A percentile compares a stretch with the other conserved stretches of the same genome.
phyloP scores from a whole-genome alignment of 2,888 invertebrate genomes.

The Galeruca laticollis region DNA sequence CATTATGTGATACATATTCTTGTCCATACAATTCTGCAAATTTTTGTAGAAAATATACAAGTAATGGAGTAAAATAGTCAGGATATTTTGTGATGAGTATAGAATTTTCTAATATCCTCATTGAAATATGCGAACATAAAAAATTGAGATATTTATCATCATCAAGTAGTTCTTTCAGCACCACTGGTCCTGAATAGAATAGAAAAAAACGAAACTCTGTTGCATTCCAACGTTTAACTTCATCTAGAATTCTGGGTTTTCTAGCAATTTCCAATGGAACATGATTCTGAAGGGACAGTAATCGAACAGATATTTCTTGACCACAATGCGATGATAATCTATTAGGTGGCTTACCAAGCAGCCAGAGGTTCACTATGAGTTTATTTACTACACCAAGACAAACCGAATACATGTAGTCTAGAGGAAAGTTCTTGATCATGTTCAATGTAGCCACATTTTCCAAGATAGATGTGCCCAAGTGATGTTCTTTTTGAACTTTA shows the following conservation, averaged over 20 bases:
- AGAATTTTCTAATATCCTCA: not conserved
- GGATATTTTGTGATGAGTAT: constrained; percentile 1
- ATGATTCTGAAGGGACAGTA: not conserved
- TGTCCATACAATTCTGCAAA: constrained; percentile 11
- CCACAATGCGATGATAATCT: not conserved
- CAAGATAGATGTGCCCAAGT: constrained; percentile 20
- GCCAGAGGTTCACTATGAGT: not conserved
- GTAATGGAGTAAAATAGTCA: not conserved
- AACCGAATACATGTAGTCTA: constrained; percentile 8
- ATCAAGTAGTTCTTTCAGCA: constrained; percentile 8
- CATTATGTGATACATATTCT: constrained; percentile 23
- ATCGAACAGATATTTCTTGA: constrained; percentile 10
- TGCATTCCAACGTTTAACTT: not conserved
- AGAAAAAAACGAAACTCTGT: constrained; percentile 4
- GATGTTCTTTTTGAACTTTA: constrained; percentile 18
- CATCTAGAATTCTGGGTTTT: constrained; percentile 4
- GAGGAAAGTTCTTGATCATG: constrained; percentile 1
- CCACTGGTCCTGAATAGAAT: not conserved
- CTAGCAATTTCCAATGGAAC: constrained; percentile 11
- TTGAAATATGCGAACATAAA: constrained; percentile 1
- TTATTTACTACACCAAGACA: constrained; percentile 2
- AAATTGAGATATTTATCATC: constrained; percentile 14
- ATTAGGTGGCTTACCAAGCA: not conserved
- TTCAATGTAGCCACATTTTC: constrained; percentile 1
- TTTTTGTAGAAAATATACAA: constrained; percentile 14